Conservation (phyloP, 1,140 invertebrate genomes). For the Belonocnema kinseyi region DNA sequence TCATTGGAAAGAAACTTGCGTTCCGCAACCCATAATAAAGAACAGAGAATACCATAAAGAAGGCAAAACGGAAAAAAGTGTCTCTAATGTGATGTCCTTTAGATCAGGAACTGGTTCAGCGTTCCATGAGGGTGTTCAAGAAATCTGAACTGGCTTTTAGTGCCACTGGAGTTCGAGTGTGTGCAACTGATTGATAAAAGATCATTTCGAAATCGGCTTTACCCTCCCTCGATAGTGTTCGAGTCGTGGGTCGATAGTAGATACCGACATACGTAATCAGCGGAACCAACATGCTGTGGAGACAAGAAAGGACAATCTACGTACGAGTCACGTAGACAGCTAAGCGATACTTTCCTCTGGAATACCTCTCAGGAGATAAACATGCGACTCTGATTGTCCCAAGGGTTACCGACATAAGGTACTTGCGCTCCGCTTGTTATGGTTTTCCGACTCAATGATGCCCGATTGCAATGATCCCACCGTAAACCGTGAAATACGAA, state of each 20-base stretch:
- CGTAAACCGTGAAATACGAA: slow-evolving; percentile 61
- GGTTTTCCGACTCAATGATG: slow-evolving; percentile 60
- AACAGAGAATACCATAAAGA: background rate
- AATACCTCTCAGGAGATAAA: slow-evolving; percentile 42
- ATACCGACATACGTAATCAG: slow-evolving; percentile 43
- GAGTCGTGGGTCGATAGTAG: slow-evolving; percentile 32
- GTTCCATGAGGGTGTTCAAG: background rate
- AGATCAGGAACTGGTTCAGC: slow-evolving; percentile 15
- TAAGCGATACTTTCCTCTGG: slow-evolving; percentile 21
- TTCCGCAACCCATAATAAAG: no score
- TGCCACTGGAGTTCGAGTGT: slow-evolving; percentile 21
- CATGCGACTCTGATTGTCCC: slow-evolving; percentile 49
- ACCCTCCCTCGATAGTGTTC: slow-evolving; percentile 33
- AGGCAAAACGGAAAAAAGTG: background rate
- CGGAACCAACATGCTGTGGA: slow-evolving; percentile 33
- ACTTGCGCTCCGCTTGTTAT: slow-evolving; percentile 61
- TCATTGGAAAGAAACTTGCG: no score
- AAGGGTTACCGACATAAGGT: slow-evolving; percentile 38
- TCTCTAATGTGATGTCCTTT: slow-evolving; percentile 21
- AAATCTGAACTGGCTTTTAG: background rate
- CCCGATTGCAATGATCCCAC: slow-evolving; percentile 60
- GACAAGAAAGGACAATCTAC: slow-evolving; percentile 43
- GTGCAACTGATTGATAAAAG: slow-evolving; percentile 36
- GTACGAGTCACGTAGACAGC: slow-evolving; percentile 36
- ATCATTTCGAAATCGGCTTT: slow-evolving; percentile 38